Percentiles rank a stretch among this genome's conserved stretches.
Evolutionary conservation across 2,888 invertebrate genomes (phyloP).

Genomic region (Calliphora vomitoria): DNA sequence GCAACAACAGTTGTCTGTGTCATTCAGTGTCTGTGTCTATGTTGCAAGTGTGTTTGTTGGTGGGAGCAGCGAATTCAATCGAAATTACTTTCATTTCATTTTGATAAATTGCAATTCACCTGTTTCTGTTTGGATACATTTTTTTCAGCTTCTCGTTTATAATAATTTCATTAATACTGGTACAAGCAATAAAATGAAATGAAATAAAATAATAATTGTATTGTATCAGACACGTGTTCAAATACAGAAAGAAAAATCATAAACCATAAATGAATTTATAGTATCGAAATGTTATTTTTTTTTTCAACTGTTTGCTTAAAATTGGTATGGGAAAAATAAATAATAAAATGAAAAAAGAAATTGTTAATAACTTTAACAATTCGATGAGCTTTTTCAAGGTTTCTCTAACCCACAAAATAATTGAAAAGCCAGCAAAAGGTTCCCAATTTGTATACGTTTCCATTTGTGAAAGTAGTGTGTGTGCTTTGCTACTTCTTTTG

Average conservation of each 20-base stretch:
- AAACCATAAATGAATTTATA: conserved; percentile 43
- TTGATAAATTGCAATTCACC: conserved; percentile 32
- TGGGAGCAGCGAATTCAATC: not conserved
- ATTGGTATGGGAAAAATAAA: not conserved
- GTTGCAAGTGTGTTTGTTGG: not conserved
- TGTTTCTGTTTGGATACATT: not conserved
- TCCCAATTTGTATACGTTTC: not conserved
- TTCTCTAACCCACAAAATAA: conserved; percentile 13
- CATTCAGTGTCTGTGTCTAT: not conserved
- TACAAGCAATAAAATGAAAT: conserved; percentile 4
- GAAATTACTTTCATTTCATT: conserved; percentile 15
- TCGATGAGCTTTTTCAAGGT: conserved; percentile 52
- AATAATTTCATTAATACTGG: conserved; percentile 26
- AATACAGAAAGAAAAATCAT: not conserved
- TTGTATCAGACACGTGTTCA: conserved; percentile 48
- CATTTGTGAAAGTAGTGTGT: no score
- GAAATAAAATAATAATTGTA: conserved; percentile 17
- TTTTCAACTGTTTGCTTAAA: conserved; percentile 13
- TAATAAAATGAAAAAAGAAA: not conserved
- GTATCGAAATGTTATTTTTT: conserved; percentile 12
- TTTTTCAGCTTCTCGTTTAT: conserved; percentile 2
- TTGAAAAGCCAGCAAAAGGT: not conserved
- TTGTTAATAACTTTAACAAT: conserved; percentile 31
- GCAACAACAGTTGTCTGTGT: not conserved
- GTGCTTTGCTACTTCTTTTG: no score